Evolutionary conservation across 2,113 vertebrate genomes (phyloP).

Genomic region (Sturnus vulgaris): DNA sequence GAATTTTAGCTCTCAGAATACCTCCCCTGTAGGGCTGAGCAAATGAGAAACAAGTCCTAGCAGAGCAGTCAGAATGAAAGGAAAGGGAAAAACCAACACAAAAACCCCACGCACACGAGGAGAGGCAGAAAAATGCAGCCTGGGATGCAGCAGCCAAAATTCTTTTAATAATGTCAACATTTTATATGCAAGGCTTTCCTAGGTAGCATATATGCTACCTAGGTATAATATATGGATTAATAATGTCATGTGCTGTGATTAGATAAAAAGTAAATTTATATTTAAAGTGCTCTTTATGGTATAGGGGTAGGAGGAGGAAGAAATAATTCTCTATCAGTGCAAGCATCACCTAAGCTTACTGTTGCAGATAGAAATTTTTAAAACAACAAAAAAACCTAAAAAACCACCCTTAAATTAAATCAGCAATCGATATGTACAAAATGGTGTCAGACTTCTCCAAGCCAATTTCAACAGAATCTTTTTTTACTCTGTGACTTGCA

Average conservation of each 20-base stretch:
- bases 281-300: not conserved
- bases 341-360: not conserved
- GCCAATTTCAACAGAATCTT: not conserved
- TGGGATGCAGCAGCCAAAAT: not conserved
- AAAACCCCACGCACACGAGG: not conserved
- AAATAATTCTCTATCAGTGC: not conserved
- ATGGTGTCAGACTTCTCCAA: not conserved
- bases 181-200: not conserved
- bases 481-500: not conserved
- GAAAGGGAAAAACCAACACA: not conserved
- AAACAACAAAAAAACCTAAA: not conserved
- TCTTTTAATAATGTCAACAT: not conserved
- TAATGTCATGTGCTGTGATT: not conserved
- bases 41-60: not conserved
- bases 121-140: not conserved
- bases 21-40: not conserved
- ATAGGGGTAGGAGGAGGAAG: not conserved
- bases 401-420: not conserved
- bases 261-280: not conserved
- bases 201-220: not conserved
- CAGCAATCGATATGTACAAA: not conserved
- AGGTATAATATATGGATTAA: not conserved
- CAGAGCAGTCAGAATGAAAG: not conserved
- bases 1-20: not conserved
- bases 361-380: not conserved